These are phyloP conservation scores for Chaetura pelagica DNA, from an alignment of 2,113 vertebrate species.

Conservation along the genomic window DNA sequence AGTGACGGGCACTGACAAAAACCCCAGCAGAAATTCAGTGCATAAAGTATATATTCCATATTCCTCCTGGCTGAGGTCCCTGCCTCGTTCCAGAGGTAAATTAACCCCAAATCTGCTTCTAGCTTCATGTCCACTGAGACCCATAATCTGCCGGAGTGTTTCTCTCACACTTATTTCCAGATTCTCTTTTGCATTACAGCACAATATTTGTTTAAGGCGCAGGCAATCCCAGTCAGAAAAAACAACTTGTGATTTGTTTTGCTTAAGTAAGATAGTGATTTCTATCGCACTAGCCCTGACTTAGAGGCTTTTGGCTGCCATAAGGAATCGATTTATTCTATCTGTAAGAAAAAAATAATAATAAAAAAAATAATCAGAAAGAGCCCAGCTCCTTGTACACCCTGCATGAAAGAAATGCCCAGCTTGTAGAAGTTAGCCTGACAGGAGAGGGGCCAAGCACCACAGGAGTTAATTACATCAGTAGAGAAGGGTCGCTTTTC, in stretches of 20 bases:
- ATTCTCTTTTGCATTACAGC: slow-evolving; percentile 54
- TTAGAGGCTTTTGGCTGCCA: slow-evolving; percentile 66
- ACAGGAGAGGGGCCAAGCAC: slow-evolving; percentile 9
- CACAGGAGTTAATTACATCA: background rate
- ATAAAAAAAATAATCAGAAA: background rate
- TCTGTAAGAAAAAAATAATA: slow-evolving; percentile 68
- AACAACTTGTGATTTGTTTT: slow-evolving; percentile 73
- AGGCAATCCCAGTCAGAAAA: slow-evolving; percentile 68
- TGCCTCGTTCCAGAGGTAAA: background rate
- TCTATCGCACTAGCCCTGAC: slow-evolving; percentile 67
- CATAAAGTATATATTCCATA: background rate
- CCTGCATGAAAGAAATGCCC: background rate
- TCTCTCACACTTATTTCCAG: slow-evolving; percentile 61
- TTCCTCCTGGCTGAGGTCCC: background rate
- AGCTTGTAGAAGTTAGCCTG: slow-evolving; percentile 38
- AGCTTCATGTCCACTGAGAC: background rate
- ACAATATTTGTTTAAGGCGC: slow-evolving; percentile 25
- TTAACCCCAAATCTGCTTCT: background rate
- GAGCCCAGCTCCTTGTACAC: background rate
- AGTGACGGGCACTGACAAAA: background rate
- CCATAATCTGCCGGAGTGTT: background rate
- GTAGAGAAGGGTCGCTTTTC: background rate
- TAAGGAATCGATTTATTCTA: slow-evolving; percentile 60
- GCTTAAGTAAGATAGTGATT: slow-evolving; percentile 73
- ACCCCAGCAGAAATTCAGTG: background rate